Base-by-base conservation (phyloP, 2,888 invertebrate genomes). In the Chymomyza fuscimana region DNA sequence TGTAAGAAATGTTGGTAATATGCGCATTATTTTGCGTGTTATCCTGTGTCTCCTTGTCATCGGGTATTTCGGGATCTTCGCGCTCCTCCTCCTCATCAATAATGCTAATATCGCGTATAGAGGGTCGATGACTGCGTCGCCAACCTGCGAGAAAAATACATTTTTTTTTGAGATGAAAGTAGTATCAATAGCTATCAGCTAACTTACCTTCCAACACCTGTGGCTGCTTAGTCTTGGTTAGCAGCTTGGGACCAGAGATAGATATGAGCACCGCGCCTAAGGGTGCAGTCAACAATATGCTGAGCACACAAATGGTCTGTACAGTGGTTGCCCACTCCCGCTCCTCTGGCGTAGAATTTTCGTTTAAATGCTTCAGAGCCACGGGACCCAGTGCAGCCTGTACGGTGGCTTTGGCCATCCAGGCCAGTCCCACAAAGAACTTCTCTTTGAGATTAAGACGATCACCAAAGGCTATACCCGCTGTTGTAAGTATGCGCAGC, bases 361-460 rank as follows among this genome's bases (percentile, higher is more conserved):
- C 88, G 69, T 83, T 90, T 0, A 96, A 93, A 73, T 94, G 93
- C 81, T 95, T 95, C 40, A 97, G 91, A 0, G 95, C 94, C 2
- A 96, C 95, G 0, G 97, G 96, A 0, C 95, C 97, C 52, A 97
- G 92, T 0, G 97, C 97, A 25, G 97, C 97, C 94, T 97, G 98
- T 0, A 99, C 98, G n/a, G 99, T 98, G 6, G 98, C 99, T 92
- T 99, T 99, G 2, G 98, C 97, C 95, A 98, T 96, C 96, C 97
- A 98, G 0, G 98, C 94, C 5, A 99, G 92, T 0, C 97, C 95
- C 16, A 98, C 96, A 91, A 99, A 99, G 75, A 98, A 93, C 74
- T 97, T 97, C 91, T 99, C 99, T 90, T 96, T 97, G 77, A 95
- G 92, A 91, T 96, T 98, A 64, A 98, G 93, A 78, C 95, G 95